Conservation (phyloP, 1,140 invertebrate species). For the Nasonia vitripennis region DNA sequence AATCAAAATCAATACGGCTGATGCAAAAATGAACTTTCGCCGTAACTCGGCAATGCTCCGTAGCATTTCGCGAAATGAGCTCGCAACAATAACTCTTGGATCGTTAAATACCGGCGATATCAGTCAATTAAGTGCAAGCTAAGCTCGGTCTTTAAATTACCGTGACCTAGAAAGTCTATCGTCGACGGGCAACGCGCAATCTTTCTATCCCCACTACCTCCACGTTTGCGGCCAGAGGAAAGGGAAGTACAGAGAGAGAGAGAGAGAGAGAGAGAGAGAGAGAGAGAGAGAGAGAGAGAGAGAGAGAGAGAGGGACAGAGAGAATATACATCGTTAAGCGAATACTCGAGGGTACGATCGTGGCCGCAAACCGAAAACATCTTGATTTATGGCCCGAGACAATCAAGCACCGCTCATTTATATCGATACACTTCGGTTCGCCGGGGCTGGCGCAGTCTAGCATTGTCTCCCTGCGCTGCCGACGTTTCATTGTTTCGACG, state of each 20-base stretch:
- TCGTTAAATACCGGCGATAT: background rate
- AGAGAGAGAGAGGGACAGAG: background rate
- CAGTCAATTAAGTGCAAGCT: conserved; percentile 1
- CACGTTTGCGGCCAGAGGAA: background rate
- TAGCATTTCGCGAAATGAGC: background rate
- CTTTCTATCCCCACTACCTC: background rate
- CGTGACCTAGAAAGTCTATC: conserved; percentile 26
- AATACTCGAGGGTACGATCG: conserved; percentile 15
- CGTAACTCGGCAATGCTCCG: background rate
- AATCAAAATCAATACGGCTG: background rate
- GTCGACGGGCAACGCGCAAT: background rate
- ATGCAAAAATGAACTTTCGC: background rate
- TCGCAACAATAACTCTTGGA: background rate
- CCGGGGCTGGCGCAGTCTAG: background rate
- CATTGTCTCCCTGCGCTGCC: background rate
- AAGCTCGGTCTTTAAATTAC: conserved; percentile 16
- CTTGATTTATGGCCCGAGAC: conserved; percentile 53
- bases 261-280: background rate
- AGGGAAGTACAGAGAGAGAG: background rate
- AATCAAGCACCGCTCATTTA: conserved; percentile 22
- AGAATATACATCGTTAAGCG: conserved; percentile 18
- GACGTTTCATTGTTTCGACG: background rate
- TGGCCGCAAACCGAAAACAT: conserved; percentile 42
- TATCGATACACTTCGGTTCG: conserved; percentile 2
- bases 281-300: background rate